Percentiles rank a stretch among this genome's conserved stretches.
Conservation (phyloP, 2,888 invertebrate species). For the Boloria euphrosyne region DNA sequence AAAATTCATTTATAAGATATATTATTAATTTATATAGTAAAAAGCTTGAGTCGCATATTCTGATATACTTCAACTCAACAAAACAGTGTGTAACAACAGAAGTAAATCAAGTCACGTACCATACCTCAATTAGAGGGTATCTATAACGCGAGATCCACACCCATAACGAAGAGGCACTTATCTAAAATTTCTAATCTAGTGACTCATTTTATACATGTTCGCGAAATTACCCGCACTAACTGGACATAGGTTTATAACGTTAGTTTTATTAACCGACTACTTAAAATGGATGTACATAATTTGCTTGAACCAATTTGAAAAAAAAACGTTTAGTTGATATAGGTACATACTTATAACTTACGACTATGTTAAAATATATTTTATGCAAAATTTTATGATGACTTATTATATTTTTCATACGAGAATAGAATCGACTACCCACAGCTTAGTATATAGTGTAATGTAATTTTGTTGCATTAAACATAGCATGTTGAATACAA, state of each 20-base stretch:
- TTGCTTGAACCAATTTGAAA: background rate
- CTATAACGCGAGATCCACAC: constrained; percentile 63
- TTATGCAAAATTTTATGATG: too few relatives aligned
- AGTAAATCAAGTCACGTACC: constrained; percentile 65
- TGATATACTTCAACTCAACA: too few relatives aligned
- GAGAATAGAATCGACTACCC: too few relatives aligned
- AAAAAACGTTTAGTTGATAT: background rate
- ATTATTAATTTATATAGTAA: too few relatives aligned
- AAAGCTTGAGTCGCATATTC: too few relatives aligned
- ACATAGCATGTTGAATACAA: background rate
- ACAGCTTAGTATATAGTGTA: too few relatives aligned
- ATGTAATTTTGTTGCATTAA: background rate
- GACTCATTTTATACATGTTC: constrained; percentile 58
- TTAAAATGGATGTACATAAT: constrained; percentile 10
- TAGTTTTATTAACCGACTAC: constrained; percentile 4
- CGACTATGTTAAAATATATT: too few relatives aligned
- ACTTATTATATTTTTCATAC: too few relatives aligned
- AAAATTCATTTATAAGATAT: too few relatives aligned
- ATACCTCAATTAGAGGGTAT: constrained; percentile 66
- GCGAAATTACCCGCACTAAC: constrained; percentile 55
- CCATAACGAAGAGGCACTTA: constrained; percentile 69
- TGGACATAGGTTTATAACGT: constrained; percentile 29
- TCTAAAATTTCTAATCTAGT: constrained; percentile 74
- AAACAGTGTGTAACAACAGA: constrained; percentile 43
- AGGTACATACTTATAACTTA: background rate